Percentiles rank a stretch among this genome's conserved stretches.
These are phyloP conservation scores for Eupithecia subumbrata DNA, from an alignment of 2,888 invertebrate species.

Conservation along the genomic window DNA sequence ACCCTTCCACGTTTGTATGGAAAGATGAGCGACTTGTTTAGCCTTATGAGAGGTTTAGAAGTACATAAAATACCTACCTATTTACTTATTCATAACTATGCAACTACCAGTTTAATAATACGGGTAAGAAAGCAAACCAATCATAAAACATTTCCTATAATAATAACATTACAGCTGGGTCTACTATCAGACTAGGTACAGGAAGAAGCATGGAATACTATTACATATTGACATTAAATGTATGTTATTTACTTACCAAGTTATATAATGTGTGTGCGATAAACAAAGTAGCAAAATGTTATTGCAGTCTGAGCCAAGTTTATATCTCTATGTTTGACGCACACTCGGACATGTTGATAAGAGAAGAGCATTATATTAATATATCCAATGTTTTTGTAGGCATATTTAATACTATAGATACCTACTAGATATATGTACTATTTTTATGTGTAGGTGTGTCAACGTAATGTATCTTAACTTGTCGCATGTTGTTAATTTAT, in stretches of 20 bases:
- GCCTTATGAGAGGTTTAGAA: background rate
- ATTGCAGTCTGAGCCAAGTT: constrained; percentile 29
- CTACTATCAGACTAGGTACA: background rate
- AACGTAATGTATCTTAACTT: constrained; percentile 10
- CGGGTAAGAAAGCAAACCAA: background rate
- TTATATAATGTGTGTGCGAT: constrained; percentile 17
- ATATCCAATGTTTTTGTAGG: constrained; percentile 2
- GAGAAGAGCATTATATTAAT: background rate
- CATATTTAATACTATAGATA: background rate
- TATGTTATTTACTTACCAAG: background rate
- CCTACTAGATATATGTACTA: background rate
- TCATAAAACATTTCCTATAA: background rate
- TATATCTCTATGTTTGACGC: constrained; percentile 17
- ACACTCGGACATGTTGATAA: constrained; percentile 36
- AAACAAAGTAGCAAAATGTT: constrained; percentile 18
- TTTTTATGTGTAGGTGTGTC: background rate
- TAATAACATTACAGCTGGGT: background rate
- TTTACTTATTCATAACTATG: background rate
- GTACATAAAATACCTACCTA: background rate
- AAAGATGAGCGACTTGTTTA: too few relatives aligned
- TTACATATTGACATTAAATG: constrained; percentile 2
- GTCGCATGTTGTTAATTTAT: constrained; percentile 30
- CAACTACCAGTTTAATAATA: background rate
- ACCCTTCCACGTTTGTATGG: too few relatives aligned
- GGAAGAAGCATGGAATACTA: constrained; percentile 9